Conservation (phyloP, 2,113 vertebrate species). For the Syngnathus typhle region DNA sequence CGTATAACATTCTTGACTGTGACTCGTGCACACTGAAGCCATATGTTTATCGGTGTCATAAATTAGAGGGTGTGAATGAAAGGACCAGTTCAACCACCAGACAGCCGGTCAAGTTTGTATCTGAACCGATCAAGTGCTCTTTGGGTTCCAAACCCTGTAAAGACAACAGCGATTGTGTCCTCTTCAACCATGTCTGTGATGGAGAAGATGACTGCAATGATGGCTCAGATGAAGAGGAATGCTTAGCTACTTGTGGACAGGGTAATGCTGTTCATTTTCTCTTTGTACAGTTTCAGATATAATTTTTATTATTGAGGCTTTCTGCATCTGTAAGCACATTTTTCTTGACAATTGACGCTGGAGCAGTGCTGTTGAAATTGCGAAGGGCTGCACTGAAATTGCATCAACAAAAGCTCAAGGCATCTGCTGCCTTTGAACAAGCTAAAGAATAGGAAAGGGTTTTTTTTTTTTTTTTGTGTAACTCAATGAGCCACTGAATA, state of each 20-base stretch:
- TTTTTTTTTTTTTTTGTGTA: too few relatives aligned
- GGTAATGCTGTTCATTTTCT: conserved; percentile 29
- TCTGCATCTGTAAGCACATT: too few relatives aligned
- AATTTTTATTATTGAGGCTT: too few relatives aligned
- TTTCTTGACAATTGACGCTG: too few relatives aligned
- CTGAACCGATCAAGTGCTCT: conserved; percentile 50
- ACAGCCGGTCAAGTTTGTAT: not conserved
- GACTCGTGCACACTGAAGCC: not conserved
- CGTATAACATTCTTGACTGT: not conserved
- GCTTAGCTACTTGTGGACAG: conserved; percentile 35
- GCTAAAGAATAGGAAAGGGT: not conserved
- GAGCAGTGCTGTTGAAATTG: too few relatives aligned
- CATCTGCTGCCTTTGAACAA: too few relatives aligned
- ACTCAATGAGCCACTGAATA: too few relatives aligned
- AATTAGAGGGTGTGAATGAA: conserved; percentile 20
- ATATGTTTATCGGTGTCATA: not conserved
- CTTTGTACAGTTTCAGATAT: not conserved
- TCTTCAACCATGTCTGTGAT: conserved; percentile 71
- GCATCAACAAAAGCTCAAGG: too few relatives aligned
- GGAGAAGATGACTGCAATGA: conserved; percentile 77
- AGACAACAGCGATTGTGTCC: conserved; percentile 58
- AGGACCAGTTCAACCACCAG: not conserved
- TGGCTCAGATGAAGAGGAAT: conserved; percentile 77
- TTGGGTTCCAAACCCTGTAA: conserved; percentile 57
- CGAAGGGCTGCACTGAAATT: too few relatives aligned